Conservation (phyloP, 1,140 invertebrate species). For the Reticulitermes speratus region DNA sequence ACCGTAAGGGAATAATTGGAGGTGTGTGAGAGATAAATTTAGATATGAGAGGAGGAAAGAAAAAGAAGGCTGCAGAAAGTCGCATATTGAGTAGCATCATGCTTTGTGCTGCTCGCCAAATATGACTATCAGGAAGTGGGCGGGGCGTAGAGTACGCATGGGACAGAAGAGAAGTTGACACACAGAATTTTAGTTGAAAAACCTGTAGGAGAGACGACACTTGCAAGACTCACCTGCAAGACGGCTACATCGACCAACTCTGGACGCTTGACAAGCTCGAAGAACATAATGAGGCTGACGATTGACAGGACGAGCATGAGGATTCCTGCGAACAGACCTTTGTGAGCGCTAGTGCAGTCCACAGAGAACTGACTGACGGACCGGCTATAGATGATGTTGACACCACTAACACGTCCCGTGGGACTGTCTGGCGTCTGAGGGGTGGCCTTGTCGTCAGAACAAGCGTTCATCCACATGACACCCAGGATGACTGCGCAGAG, state of each 20-base stretch:
- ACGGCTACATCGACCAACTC: slow-evolving; percentile 44
- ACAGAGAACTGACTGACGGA: slow-evolving; percentile 77
- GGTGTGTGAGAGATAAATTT: too few species aligned
- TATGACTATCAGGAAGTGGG: too few species aligned
- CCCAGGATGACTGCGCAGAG: slow-evolving; percentile 83
- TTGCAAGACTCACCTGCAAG: background rate
- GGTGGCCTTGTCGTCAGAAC: background rate
- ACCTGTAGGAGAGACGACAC: too few species aligned
- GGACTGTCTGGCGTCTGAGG: slow-evolving; percentile 42
- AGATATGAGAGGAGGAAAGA: too few species aligned
- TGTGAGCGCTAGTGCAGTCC: slow-evolving; percentile 85
- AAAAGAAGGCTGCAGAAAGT: too few species aligned
- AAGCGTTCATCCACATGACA: slow-evolving; percentile 66
- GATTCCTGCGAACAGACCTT: slow-evolving; percentile 82
- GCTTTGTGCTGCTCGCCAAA: too few species aligned
- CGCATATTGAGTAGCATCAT: too few species aligned
- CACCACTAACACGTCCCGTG: slow-evolving; percentile 45
- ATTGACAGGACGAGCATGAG: slow-evolving; percentile 81
- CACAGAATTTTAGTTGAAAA: too few species aligned
- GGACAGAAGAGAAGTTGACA: too few species aligned
- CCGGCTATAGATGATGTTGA: slow-evolving; percentile 51
- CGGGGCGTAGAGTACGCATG: too few species aligned
- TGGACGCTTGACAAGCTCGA: slow-evolving; percentile 74
- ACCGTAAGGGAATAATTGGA: too few species aligned
- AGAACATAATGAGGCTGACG: slow-evolving; percentile 88